Percentiles rank a stretch among this genome's conserved stretches.
These are phyloP conservation scores for Zygogramma bicolorata DNA, from an alignment of 2,888 invertebrate genomes.

Conservation along the genomic window DNA sequence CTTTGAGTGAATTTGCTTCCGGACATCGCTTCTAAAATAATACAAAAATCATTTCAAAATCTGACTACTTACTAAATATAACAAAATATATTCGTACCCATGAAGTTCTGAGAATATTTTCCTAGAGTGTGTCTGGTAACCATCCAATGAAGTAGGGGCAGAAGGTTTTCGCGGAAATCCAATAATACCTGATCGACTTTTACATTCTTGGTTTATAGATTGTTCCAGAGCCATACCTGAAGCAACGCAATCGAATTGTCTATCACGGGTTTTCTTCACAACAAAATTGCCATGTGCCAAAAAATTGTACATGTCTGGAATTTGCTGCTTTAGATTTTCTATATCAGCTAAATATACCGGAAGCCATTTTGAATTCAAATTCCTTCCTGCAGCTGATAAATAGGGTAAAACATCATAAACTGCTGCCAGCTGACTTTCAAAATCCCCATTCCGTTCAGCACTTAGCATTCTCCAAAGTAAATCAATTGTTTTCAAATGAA, in stretches of 20 bases:
- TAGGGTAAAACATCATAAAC: slow-evolving; percentile 35
- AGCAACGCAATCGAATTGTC: slow-evolving; percentile 44
- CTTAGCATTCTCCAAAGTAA: slow-evolving; percentile 29
- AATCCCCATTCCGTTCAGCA: slow-evolving; percentile 37
- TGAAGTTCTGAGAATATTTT: too few relatives aligned
- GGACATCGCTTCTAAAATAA: too few relatives aligned
- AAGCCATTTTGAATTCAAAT: slow-evolving; percentile 39
- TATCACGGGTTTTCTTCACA: slow-evolving; percentile 38
- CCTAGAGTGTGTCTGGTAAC: not conserved
- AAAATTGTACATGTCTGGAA: slow-evolving; percentile 35
- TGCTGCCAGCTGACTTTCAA: slow-evolving; percentile 30
- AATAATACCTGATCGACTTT: slow-evolving; percentile 38
- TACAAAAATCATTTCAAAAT: too few relatives aligned
- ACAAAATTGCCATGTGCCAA: slow-evolving; percentile 40
- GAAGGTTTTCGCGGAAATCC: not conserved
- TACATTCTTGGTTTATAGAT: slow-evolving; percentile 44
- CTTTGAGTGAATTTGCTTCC: too few relatives aligned
- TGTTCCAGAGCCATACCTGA: slow-evolving; percentile 47
- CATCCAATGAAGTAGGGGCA: not conserved
- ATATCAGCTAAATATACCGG: slow-evolving; percentile 39
- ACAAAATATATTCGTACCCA: too few relatives aligned
- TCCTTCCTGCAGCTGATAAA: slow-evolving; percentile 39
- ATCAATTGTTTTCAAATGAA: slow-evolving; percentile 28
- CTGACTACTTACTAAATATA: too few relatives aligned
- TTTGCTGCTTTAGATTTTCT: slow-evolving; percentile 19